Conservation (phyloP, 2,888 invertebrate species). For the Andricus quercusramuli region DNA sequence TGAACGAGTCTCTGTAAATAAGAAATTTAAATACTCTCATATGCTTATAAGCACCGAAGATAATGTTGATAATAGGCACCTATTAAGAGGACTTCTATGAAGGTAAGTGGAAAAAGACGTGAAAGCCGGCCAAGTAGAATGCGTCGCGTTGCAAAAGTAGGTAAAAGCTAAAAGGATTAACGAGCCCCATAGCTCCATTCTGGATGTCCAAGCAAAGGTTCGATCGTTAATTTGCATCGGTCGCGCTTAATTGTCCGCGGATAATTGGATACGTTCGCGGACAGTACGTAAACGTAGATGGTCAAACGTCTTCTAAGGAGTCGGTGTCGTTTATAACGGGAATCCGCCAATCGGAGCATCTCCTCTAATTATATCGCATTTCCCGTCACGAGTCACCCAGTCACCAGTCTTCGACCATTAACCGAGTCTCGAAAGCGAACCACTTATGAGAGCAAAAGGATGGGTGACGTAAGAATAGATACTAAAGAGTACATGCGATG, state of each 20-base stretch:
- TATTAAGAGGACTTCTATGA: conserved; percentile 19
- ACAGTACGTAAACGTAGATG: conserved; percentile 20
- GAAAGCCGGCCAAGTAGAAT: conserved; percentile 26
- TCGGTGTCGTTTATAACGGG: conserved; percentile 40
- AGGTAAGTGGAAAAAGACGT: conserved; percentile 7
- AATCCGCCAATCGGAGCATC: conserved; percentile 57
- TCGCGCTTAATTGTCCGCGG: conserved; percentile 55
- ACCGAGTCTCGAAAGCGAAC: conserved; percentile 13
- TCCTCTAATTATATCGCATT: conserved; percentile 61
- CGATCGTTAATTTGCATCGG: conserved; percentile 55
- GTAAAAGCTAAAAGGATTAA: conserved; percentile 38
- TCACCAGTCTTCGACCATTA: conserved; percentile 29
- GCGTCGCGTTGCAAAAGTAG: conserved; percentile 24
- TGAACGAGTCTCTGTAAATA: not conserved
- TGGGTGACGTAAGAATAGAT: conserved; percentile 1
- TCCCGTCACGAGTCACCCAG: conserved; percentile 57
- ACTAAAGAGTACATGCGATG: not conserved
- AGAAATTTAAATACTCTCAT: not conserved
- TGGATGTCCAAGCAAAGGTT: conserved; percentile 21
- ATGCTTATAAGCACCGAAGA: conserved; percentile 6
- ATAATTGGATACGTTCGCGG: conserved; percentile 60
- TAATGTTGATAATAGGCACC: conserved; percentile 29
- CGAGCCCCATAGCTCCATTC: conserved; percentile 34
- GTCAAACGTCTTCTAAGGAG: conserved; percentile 12
- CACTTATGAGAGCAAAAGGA: not conserved